Base-by-base conservation (phyloP, 1,140 invertebrate species). In the Drosophila kikkawai region DNA sequence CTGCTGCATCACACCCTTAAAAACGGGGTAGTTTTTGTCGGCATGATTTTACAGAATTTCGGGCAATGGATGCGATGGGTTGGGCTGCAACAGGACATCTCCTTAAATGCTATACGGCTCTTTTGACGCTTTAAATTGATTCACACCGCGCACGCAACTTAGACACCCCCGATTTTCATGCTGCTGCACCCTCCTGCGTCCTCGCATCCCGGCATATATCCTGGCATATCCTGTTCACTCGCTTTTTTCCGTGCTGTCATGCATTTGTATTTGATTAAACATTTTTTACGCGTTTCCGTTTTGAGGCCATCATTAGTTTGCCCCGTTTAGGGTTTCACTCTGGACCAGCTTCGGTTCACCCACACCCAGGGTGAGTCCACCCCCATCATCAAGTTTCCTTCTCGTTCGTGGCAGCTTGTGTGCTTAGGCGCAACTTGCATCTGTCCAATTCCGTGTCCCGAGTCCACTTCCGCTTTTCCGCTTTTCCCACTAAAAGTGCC, bases 101-200 rank as follows among this genome's bases (percentile, higher is more conserved):
- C 48, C 61, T 45, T 74, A 79, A 85, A 86, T 81, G 75, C 57
- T 80, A 63, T 80, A 80, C 22, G 76, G 65, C 80, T 78, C 78
- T 81, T 85, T 81, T 84, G 85, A 88, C 78, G 85, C 81, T 90
- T 90, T 91, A 90, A 90, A 90, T 90, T 90, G 82, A 90, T 90
- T 90, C 82, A 91, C 86, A 85, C 82, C 77, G 75, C 73, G 51
- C 76, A 91, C 88, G 71, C 78, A 83, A 70, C 63, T 17, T 53
- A 19, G 67, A 64, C 63, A 58, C 47, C 44, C 68, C 17, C 37
- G 26, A 53, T 50, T 34, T 29, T 39, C 7, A 37, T 67, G 58
- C 42, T 51, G 63, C 74, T 67, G 66, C 82, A 65, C 61, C 80
- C 65, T 57, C 80, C 26, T 26, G 64, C 75, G 63, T 75, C 50